Conservation (phyloP, 2,113 vertebrate genomes). For the Sprattus sprattus region DNA sequence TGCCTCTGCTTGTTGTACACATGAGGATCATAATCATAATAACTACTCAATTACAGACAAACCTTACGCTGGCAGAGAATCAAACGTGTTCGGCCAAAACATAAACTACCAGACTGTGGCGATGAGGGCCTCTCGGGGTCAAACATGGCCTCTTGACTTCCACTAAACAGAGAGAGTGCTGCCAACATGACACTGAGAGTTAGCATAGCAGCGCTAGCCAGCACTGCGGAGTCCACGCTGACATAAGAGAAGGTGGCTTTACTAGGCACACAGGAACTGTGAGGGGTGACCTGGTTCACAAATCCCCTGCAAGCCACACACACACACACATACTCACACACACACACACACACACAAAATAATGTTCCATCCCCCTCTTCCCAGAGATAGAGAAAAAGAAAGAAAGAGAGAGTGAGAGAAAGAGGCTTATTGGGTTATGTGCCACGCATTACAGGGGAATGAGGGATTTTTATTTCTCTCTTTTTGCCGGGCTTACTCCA, state of each 20-base stretch:
- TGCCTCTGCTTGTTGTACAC: too few relatives aligned
- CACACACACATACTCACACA: not conserved
- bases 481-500: conserved; percentile 25
- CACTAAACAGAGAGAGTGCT: not conserved
- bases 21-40: too few relatives aligned
- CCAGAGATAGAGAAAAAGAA: conserved; percentile 2
- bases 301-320: conserved; percentile 27
- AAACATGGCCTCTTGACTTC: too few relatives aligned
- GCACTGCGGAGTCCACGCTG: not conserved
- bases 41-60: too few relatives aligned
- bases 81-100: too few relatives aligned
- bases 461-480: conserved; percentile 26
- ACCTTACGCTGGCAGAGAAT: too few relatives aligned
- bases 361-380: conserved; percentile 25
- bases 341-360: conserved; percentile 12
- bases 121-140: too few relatives aligned
- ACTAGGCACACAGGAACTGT: conserved; percentile 11
- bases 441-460: conserved; percentile 23
- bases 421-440: not conserved
- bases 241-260: not conserved
- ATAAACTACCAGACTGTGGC: too few relatives aligned
- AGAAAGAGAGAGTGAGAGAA: not conserved
- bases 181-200: not conserved
- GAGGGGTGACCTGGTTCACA: conserved; percentile 42
- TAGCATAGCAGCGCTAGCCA: not conserved